Evolutionary conservation across 2,113 vertebrate species (phyloP).

Genomic region (Neogale vison): DNA sequence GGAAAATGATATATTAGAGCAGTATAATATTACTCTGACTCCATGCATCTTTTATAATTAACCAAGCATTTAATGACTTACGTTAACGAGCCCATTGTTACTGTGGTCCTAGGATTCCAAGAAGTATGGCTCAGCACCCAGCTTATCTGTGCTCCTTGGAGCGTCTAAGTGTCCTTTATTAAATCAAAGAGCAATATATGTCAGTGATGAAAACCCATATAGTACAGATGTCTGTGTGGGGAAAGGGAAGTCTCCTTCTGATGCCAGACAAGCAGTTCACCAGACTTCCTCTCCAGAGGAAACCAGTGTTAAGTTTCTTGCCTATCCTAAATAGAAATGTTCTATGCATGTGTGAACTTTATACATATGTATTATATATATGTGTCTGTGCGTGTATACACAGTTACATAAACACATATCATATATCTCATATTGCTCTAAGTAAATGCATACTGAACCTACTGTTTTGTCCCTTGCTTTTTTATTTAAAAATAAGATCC

Average conservation of each 20-base stretch:
- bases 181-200: neutral
- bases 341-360: neutral
- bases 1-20: neutral
- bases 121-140: neutral
- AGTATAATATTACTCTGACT: neutral
- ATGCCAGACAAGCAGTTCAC: neutral
- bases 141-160: neutral
- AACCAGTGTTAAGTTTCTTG: neutral
- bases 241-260: neutral
- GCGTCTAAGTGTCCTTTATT: neutral
- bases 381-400: neutral
- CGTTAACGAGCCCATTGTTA: neutral
- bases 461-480: neutral
- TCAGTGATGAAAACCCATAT: neutral
- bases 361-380: neutral
- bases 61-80: constrained; percentile 1
- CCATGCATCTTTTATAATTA: neutral
- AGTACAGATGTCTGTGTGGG: neutral
- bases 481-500: constrained; percentile 29
- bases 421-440: too few species aligned
- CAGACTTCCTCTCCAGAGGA: neutral
- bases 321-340: neutral
- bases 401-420: neutral
- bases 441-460: neutral
- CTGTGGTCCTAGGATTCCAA: neutral